These are phyloP conservation scores for Riparia riparia DNA, from an alignment of 2,113 vertebrate genomes.

Conservation along the genomic window DNA sequence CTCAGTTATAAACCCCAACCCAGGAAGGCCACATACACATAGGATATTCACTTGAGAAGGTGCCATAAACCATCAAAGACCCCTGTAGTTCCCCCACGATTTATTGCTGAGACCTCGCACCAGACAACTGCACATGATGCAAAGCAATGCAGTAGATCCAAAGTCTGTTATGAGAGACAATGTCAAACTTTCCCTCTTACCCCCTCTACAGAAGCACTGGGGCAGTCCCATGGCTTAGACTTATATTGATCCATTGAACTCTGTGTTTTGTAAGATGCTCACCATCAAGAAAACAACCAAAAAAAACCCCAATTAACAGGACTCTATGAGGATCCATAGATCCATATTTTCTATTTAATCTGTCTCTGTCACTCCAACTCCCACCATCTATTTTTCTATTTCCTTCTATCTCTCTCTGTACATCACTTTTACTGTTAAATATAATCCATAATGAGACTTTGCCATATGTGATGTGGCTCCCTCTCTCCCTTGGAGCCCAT, in stretches of 20 bases:
- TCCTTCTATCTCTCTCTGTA: neutral
- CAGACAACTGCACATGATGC: no score
- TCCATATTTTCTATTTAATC: neutral
- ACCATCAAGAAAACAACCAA: neutral
- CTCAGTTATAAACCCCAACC: no score
- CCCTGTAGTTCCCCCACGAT: fast-evolving
- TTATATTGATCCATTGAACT: neutral
- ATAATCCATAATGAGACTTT: neutral
- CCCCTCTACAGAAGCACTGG: neutral
- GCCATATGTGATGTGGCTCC: neutral
- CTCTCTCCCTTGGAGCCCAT: no score
- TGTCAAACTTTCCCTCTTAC: neutral
- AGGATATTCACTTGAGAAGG: neutral
- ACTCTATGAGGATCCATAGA: neutral
- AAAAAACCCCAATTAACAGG: neutral
- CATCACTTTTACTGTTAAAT: neutral
- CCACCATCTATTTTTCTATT: neutral
- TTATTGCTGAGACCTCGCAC: fast-evolving
- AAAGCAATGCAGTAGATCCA: fast-evolving
- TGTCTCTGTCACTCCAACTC: neutral
- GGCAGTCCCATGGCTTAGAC: no score
- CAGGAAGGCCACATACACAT: neutral
- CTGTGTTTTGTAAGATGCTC: neutral
- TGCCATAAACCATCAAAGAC: neutral
- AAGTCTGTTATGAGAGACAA: no score